These are phyloP conservation scores for Lycia hirtaria DNA, from an alignment of 2,888 invertebrate genomes.

Conservation along the genomic window DNA sequence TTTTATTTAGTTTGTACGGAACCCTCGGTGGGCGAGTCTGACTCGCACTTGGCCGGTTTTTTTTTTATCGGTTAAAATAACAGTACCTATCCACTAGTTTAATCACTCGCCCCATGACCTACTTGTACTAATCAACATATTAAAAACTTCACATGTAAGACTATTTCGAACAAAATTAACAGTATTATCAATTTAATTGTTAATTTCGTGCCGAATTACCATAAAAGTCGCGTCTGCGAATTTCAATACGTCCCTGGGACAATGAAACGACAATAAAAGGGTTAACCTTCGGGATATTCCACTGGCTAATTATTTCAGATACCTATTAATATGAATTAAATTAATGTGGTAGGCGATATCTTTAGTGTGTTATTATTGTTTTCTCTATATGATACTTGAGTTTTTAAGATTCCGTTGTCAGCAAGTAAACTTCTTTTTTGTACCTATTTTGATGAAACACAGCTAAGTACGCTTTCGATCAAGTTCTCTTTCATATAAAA, in stretches of 20 bases:
- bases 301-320: not conserved
- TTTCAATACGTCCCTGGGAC: conserved; percentile 30
- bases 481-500: too few species aligned
- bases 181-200: conserved; percentile 35
- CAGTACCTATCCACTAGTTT: not conserved
- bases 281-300: not conserved
- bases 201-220: conserved; percentile 37
- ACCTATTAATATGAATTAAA: not conserved
- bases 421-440: too few species aligned
- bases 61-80: too few species aligned
- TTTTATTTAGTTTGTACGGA: too few species aligned
- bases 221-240: conserved; percentile 29
- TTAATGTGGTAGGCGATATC: too few species aligned
- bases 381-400: too few species aligned
- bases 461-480: too few species aligned
- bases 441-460: too few species aligned
- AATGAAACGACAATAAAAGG: not conserved
- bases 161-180: conserved; percentile 9
- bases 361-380: too few species aligned
- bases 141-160: not conserved
- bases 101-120: not conserved
- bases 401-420: too few species aligned
- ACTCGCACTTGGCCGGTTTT: too few species aligned
- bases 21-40: too few species aligned
- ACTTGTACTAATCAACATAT: conserved; percentile 9